A percentile compares a stretch with the other conserved stretches of the same genome.
Conservation (phyloP, 2,113 vertebrate genomes). For the Paratilapia polleni region DNA sequence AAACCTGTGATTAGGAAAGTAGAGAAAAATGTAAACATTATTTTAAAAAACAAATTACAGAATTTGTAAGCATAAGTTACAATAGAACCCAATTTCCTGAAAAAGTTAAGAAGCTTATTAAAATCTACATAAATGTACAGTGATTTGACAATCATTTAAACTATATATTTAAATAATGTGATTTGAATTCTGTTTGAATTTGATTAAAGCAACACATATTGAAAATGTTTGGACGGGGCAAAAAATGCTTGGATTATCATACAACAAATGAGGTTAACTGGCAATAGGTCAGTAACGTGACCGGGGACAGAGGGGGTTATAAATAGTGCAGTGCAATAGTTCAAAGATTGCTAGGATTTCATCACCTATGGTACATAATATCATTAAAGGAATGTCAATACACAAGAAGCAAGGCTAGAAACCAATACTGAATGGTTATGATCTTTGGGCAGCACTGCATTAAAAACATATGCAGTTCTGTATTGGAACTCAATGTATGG, state of each 20-base stretch:
- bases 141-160: not conserved
- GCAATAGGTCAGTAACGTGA: not conserved
- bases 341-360: not conserved
- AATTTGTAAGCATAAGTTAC: not conserved
- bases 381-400: not conserved
- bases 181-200: not conserved
- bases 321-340: not conserved
- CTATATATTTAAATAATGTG: not conserved
- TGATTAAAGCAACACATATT: not conserved
- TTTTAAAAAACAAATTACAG: not conserved
- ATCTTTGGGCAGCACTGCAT: not conserved
- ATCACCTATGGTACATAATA: not conserved
- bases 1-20: not conserved
- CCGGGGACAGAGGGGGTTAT: not conserved
- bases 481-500: not conserved
- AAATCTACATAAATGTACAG: not conserved
- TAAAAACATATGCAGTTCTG: not conserved
- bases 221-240: not conserved
- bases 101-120: not conserved
- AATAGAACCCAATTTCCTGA: not conserved
- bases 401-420: not conserved
- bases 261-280: not conserved
- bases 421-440: not conserved
- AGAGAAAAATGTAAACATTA: not conserved
- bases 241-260: not conserved